Percentiles rank a stretch among this genome's conserved stretches.
Conservation (phyloP, 2,797 vertebrate species). For the Gorsachius magnificus region DNA sequence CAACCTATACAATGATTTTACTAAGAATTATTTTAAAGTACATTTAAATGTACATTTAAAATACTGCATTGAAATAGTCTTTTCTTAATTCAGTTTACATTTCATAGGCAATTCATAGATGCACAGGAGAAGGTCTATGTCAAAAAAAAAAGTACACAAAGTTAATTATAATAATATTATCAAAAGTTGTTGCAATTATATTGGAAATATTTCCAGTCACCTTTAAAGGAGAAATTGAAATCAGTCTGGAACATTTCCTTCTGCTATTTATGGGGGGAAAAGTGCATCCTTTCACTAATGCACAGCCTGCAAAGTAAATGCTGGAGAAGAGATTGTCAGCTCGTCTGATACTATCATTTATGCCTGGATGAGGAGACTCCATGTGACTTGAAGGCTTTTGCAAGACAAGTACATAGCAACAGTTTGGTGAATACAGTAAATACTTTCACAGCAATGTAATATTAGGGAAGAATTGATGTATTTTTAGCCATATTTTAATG, state of each 20-base stretch:
- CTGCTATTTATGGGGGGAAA: neutral
- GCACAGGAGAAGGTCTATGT: neutral
- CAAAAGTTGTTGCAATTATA: neutral
- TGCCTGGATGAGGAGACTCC: neutral
- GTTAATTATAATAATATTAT: neutral
- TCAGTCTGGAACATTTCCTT: neutral
- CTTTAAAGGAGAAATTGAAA: neutral
- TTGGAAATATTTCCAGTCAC: neutral
- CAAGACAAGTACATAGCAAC: neutral
- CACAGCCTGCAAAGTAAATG: neutral
- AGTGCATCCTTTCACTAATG: neutral
- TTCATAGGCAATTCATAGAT: neutral
- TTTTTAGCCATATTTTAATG: conserved; percentile 24
- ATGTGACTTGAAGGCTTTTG: neutral
- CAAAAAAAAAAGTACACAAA: neutral
- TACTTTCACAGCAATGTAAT: neutral
- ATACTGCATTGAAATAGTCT: neutral
- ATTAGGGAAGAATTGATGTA: neutral
- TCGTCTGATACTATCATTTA: neutral
- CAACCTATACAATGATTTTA: neutral
- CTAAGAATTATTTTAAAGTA: neutral
- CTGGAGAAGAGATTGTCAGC: neutral
- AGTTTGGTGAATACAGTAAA: neutral
- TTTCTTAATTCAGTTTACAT: neutral
- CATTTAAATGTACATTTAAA: neutral